phyloP scores from a whole-genome alignment of 2,113 vertebrate species.

The Anseranas semipalmata region DNA sequence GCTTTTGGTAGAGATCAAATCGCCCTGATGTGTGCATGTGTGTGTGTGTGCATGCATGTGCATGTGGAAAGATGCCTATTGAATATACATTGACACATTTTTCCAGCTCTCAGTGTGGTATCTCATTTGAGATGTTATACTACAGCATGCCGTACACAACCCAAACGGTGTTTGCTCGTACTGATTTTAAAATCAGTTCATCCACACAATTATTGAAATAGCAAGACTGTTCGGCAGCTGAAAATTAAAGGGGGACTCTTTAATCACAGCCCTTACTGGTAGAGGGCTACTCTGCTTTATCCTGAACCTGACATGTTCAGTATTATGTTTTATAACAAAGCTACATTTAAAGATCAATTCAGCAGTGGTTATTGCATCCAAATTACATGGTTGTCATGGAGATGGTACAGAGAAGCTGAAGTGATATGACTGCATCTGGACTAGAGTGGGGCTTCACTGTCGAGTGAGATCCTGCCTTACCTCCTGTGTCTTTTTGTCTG shows the following conservation, averaged over 20 bases:
- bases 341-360: conserved; percentile 83
- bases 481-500: conserved; percentile 64
- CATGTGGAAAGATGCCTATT: background rate
- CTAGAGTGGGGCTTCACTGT: conserved; percentile 49
- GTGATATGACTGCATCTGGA: conserved; percentile 76
- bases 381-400: conserved; percentile 99
- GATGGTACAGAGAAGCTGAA: conserved; percentile 91
- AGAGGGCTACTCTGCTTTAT: background rate
- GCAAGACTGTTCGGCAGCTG: background rate
- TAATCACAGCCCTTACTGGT: background rate
- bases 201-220: background rate
- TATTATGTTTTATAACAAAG: conserved; percentile 74
- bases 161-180: background rate
- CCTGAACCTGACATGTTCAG: background rate
- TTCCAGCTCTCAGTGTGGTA: conserved; percentile 2
- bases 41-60: background rate
- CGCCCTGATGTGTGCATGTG: background rate
- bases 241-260: conserved; percentile 6
- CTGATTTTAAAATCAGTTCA: background rate
- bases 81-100: conserved; percentile 1
- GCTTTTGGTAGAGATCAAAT: background rate
- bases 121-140: background rate
- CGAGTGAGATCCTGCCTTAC: conserved; percentile 21
- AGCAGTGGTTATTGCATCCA: conserved; percentile 86
- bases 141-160: background rate